These are phyloP conservation scores for Chlorops oryzae DNA, from an alignment of 1,140 invertebrate species.

Conservation along the genomic window DNA sequence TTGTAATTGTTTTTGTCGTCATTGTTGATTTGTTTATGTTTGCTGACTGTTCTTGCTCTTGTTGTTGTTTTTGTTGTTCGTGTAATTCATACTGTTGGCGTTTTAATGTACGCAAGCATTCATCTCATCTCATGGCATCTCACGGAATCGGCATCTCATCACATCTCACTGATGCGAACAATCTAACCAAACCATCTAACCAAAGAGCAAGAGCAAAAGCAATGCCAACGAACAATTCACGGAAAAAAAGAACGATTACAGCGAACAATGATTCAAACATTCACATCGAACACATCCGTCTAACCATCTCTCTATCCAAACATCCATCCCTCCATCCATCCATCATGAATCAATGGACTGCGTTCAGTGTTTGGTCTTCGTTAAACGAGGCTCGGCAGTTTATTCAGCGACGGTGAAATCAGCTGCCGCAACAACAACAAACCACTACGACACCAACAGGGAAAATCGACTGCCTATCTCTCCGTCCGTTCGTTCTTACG, in stretches of 20 bases:
- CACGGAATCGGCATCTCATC: neutral
- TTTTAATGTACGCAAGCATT: neutral
- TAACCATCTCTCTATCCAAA: conserved; percentile 2
- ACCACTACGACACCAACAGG: too few species aligned
- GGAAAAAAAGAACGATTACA: conserved; percentile 1
- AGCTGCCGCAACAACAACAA: too few species aligned
- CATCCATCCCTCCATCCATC: conserved; percentile 3
- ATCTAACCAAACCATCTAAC: conserved; percentile 3
- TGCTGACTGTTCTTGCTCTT: too few species aligned
- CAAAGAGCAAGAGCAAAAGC: conserved; percentile 1
- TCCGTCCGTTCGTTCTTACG: neutral
- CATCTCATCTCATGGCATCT: neutral
- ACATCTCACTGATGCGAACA: conserved; percentile 6
- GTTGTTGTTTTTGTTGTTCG: neutral
- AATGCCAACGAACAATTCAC: neutral
- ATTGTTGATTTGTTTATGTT: too few species aligned
- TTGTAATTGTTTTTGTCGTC: too few species aligned
- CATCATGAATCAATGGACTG: too few species aligned
- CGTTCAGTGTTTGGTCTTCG: neutral
- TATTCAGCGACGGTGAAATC: neutral
- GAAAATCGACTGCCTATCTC: neutral
- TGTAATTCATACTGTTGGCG: neutral
- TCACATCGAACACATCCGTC: too few species aligned
- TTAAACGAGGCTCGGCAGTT: neutral
- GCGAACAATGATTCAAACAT: too few species aligned